phyloP scores from a whole-genome alignment of 2,888 invertebrate species.

The Teleogryllus oceanicus region DNA sequence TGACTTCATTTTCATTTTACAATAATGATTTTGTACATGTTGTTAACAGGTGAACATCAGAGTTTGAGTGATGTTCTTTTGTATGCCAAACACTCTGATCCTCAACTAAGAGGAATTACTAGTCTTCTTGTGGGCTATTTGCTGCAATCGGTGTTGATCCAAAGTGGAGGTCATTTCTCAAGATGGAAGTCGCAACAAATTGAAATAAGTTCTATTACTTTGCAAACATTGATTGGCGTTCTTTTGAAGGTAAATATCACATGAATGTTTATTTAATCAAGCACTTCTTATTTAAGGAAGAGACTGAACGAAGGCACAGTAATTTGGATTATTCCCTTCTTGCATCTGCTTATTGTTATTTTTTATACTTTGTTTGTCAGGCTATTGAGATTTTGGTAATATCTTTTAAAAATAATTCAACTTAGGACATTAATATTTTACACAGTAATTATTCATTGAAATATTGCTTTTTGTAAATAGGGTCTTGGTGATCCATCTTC shows the following conservation, averaged over 20 bases:
- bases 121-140: conserved; percentile 66
- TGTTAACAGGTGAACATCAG: conserved; percentile 47
- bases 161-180: background rate
- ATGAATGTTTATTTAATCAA: background rate
- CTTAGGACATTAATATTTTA: background rate
- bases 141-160: conserved; percentile 57
- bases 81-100: conserved; percentile 71
- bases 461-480: conserved; percentile 47
- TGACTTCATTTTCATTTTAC: background rate
- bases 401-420: no score
- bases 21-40: background rate
- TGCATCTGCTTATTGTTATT: no score
- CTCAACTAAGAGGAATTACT: conserved; percentile 73
- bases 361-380: no score
- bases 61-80: conserved; percentile 67
- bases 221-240: conserved; percentile 31
- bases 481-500: conserved; percentile 72
- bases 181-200: conserved; percentile 3
- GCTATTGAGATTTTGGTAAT: no score
- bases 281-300: no score
- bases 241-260: conserved; percentile 33
- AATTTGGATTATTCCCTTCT: no score
- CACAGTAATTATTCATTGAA: background rate
- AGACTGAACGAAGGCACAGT: no score
- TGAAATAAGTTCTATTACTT: conserved; percentile 4